Conservation (phyloP, 2,113 vertebrate genomes). For the Odocoileus hemionus region DNA sequence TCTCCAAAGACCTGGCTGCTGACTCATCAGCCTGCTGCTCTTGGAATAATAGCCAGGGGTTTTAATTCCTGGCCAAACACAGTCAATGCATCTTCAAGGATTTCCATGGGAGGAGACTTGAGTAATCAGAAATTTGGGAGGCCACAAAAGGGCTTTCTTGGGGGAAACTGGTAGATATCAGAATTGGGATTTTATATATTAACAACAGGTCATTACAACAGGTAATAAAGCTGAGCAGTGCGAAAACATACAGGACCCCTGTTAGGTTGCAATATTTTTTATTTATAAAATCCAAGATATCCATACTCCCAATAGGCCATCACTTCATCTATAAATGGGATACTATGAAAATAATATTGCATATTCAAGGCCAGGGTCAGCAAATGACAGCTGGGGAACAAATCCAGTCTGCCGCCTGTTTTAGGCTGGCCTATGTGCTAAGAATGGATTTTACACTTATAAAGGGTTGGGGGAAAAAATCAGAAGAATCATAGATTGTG, state of each 20-base stretch:
- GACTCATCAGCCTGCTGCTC: neutral
- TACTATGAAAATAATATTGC: fast-evolving
- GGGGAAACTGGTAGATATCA: slow-evolving; percentile 14
- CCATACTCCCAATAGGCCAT: neutral
- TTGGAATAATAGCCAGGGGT: slow-evolving; percentile 26
- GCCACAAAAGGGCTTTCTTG: neutral
- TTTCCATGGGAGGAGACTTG: slow-evolving; percentile 1
- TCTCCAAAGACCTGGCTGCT: neutral
- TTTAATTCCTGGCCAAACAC: slow-evolving; percentile 38
- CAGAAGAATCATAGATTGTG: neutral
- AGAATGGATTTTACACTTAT: neutral
- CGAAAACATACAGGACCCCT: neutral
- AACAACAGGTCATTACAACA: neutral
- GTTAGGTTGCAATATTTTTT: neutral
- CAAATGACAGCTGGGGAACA: neutral
- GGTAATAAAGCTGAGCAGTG: neutral
- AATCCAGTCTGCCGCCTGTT: fast-evolving
- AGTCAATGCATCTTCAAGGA: neutral
- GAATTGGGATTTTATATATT: slow-evolving; percentile 39
- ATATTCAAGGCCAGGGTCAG: neutral
- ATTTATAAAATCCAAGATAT: neutral
- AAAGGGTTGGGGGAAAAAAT: neutral
- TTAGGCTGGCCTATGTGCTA: neutral
- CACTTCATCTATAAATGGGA: neutral
- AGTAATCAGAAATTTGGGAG: neutral